phyloP scores from a whole-genome alignment of 2,113 vertebrate species.

The Glaucidium brasilianum region DNA sequence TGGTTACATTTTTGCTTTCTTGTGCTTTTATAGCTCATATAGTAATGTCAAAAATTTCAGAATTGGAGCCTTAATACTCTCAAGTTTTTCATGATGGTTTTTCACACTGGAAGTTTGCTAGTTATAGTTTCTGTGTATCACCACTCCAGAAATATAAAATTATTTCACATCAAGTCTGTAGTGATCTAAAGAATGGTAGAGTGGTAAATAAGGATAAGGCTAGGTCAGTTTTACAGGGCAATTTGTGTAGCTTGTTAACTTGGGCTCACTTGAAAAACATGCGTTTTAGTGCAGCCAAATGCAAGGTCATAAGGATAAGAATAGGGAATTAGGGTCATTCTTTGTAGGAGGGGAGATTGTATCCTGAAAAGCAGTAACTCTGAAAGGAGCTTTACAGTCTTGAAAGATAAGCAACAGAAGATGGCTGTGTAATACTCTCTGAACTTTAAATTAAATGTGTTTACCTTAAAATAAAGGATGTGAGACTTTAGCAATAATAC shows the following conservation, averaged over 20 bases:
- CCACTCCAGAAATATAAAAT: constrained; percentile 23
- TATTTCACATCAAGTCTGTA: neutral
- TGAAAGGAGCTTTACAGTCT: neutral
- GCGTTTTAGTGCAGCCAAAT: constrained; percentile 48
- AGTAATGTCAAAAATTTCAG: neutral
- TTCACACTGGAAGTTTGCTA: neutral
- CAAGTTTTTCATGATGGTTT: neutral
- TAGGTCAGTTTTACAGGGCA: constrained; percentile 37
- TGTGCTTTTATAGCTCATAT: neutral
- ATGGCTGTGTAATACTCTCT: neutral
- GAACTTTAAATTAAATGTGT: neutral
- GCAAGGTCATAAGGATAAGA: constrained; percentile 49
- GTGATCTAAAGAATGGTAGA: neutral
- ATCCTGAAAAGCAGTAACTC: constrained; percentile 35
- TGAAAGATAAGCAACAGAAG: constrained; percentile 29
- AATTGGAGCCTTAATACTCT: neutral
- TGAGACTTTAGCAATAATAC: neutral
- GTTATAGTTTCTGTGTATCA: neutral
- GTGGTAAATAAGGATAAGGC: constrained; percentile 39
- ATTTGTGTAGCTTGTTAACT: constrained; percentile 51
- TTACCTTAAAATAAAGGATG: constrained; percentile 12
- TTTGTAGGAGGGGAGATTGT: neutral
- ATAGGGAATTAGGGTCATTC: constrained; percentile 26
- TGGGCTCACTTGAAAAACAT: constrained; percentile 17
- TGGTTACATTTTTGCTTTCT: neutral